Conservation (phyloP, 2,797 vertebrate species). For the Enteromius radiatus region DNA sequence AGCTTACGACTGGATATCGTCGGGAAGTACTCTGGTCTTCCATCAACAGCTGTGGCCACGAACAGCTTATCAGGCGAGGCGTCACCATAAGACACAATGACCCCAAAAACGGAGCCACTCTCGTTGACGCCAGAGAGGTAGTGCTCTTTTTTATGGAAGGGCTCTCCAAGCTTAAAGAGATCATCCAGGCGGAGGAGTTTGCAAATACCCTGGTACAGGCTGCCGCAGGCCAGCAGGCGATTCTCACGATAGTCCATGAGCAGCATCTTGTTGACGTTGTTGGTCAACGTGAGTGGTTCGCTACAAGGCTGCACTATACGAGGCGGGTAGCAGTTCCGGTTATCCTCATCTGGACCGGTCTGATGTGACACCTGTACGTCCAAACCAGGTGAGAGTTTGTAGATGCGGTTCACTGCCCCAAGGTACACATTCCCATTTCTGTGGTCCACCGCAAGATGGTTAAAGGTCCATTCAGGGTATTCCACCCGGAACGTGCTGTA, state of each 20-base stretch:
- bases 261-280: slow-evolving; percentile 99
- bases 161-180: slow-evolving; percentile 97
- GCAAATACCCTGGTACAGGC: slow-evolving; percentile 97
- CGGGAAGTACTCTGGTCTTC: slow-evolving; percentile 97
- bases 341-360: slow-evolving; percentile 95
- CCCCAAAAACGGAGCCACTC: slow-evolving; percentile 95
- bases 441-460: slow-evolving; percentile 94
- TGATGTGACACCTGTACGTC: slow-evolving; percentile 91
- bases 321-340: slow-evolving; percentile 97
- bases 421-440: slow-evolving; percentile 95
- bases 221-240: slow-evolving; percentile 93
- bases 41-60: slow-evolving; percentile 95
- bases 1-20: slow-evolving; percentile 97
- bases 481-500: slow-evolving; percentile 87
- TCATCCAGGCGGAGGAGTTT: slow-evolving; percentile 95
- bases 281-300: slow-evolving; percentile 88
- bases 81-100: slow-evolving; percentile 94
- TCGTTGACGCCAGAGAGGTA: slow-evolving; percentile 97
- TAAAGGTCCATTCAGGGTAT: slow-evolving; percentile 89
- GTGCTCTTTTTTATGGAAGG: slow-evolving; percentile 98
- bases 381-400: slow-evolving; percentile 91
- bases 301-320: slow-evolving; percentile 96
- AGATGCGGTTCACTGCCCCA: slow-evolving; percentile 96
- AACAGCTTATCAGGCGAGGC: slow-evolving; percentile 92
- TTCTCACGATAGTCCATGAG: slow-evolving; percentile 98